These are phyloP conservation scores for Watsonalla cultraria DNA, from an alignment of 2,888 invertebrate genomes.

Conservation along the genomic window DNA sequence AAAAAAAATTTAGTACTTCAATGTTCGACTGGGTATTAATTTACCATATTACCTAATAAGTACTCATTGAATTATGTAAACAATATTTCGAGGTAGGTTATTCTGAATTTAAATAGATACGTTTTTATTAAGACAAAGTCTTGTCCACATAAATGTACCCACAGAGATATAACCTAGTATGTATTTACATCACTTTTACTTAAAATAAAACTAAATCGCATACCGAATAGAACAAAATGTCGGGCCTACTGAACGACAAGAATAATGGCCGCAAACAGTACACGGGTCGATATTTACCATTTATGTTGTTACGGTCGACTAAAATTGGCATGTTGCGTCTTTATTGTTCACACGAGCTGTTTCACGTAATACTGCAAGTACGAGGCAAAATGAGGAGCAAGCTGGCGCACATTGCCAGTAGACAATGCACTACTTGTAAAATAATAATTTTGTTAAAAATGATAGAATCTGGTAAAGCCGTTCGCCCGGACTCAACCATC, in stretches of 20 bases:
- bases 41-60: not conserved
- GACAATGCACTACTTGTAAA: slow-evolving; percentile 20
- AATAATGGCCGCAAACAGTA: slow-evolving; percentile 53
- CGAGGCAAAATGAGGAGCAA: too few relatives aligned
- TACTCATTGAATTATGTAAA: slow-evolving; percentile 1
- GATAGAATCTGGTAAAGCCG: slow-evolving; percentile 37
- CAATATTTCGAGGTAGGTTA: too few relatives aligned
- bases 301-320: slow-evolving; percentile 55
- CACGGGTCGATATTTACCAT: slow-evolving; percentile 73
- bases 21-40: too few relatives aligned
- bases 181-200: not conserved
- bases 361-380: slow-evolving; percentile 49
- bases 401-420: slow-evolving; percentile 44
- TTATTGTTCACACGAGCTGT: slow-evolving; percentile 23
- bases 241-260: not conserved
- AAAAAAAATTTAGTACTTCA: too few relatives aligned
- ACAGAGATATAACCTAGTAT: too few relatives aligned
- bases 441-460: slow-evolving; percentile 20
- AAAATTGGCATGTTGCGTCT: slow-evolving; percentile 58
- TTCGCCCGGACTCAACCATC: slow-evolving; percentile 52
- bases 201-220: not conserved
- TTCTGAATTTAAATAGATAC: too few relatives aligned
- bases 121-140: too few relatives aligned
- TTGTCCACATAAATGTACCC: too few relatives aligned
- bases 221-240: not conserved